Conservation (phyloP, 2,888 invertebrate species). For the Eilema sororculum region DNA sequence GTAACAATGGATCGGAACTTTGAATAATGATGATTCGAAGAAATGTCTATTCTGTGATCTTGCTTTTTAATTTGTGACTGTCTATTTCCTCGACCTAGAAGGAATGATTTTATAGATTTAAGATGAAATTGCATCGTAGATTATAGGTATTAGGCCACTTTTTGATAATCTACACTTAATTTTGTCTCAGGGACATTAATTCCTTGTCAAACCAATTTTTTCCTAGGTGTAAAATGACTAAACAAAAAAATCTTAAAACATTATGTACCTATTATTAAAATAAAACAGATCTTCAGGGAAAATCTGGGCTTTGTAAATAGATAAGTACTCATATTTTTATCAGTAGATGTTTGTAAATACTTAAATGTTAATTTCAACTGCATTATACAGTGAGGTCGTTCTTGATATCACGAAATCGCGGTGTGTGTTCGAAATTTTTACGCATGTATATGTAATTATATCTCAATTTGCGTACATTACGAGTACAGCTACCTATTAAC, state of each 20-base stretch:
- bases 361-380: neutral
- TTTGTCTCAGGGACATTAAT: too few relatives aligned
- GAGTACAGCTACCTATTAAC: neutral
- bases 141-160: too few relatives aligned
- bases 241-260: neutral
- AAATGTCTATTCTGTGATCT: neutral
- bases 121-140: too few relatives aligned
- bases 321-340: constrained; percentile 1
- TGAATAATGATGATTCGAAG: neutral
- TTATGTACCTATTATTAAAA: neutral
- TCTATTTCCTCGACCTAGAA: too few relatives aligned
- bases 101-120: too few relatives aligned
- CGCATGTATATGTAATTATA: neutral
- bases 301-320: neutral
- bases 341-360: constrained; percentile 18
- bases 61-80: too few relatives aligned
- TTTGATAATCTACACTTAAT: too few relatives aligned
- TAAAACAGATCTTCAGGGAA: neutral
- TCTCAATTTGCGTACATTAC: neutral
- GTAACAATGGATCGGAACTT: neutral
- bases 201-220: neutral
- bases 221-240: neutral
- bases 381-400: neutral
- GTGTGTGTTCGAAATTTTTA: neutral
- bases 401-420: constrained; percentile 3